phyloP scores from a whole-genome alignment of 1,140 invertebrate species.

The Chelonus insularis region DNA sequence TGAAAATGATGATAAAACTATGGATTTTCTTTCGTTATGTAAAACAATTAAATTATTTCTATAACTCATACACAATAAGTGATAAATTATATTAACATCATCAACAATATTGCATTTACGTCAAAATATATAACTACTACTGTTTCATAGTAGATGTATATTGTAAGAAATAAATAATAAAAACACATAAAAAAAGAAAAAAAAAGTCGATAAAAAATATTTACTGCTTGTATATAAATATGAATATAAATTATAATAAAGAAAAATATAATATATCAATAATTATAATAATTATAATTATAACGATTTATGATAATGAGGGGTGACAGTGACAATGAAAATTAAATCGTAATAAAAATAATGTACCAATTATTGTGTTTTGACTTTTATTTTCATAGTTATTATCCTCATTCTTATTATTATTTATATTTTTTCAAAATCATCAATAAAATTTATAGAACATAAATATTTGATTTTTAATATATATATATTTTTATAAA shows the following conservation, averaged over 20 bases:
- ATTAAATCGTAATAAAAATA: constrained; percentile 51
- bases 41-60: too few relatives aligned
- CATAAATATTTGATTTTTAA: too few relatives aligned
- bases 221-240: constrained; percentile 51
- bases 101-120: constrained; percentile 31
- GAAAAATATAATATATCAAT: constrained; percentile 22
- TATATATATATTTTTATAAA: too few relatives aligned
- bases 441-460: neutral
- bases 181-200: too few relatives aligned
- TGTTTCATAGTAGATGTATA: constrained; percentile 46
- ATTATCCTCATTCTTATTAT: too few relatives aligned
- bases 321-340: constrained; percentile 4
- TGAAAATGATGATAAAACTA: too few relatives aligned
- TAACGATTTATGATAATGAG: constrained; percentile 30
- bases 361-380: constrained; percentile 40
- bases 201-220: constrained; percentile 31
- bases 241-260: constrained; percentile 24
- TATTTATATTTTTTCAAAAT: neutral
- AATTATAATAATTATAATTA: constrained; percentile 18
- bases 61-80: too few relatives aligned
- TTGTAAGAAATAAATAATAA: constrained; percentile 40
- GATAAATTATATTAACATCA: constrained; percentile 14
- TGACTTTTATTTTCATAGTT: constrained; percentile 21
- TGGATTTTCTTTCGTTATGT: too few relatives aligned
- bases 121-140: constrained; percentile 38